A percentile compares a stretch with the other conserved stretches of the same genome.
These are phyloP conservation scores for Drosophila punjabiensis DNA, from an alignment of 1,140 invertebrate species.

Conservation along the genomic window DNA sequence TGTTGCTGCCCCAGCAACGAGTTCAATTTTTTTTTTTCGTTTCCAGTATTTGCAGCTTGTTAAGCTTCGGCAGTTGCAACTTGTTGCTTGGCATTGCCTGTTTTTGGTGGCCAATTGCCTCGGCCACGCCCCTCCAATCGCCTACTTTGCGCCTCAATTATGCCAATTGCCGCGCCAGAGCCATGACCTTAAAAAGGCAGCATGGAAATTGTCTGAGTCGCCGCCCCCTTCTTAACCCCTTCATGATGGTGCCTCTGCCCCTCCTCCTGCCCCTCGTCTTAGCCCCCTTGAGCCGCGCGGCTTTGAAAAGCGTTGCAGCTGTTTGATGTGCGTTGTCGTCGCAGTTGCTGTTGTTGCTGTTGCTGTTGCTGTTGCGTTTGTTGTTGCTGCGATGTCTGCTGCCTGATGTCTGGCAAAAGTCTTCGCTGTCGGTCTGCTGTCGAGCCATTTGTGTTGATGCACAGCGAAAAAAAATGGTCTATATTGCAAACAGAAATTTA, in stretches of 20 bases:
- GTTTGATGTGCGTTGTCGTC: slow-evolving; percentile 63
- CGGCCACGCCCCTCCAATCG: slow-evolving; percentile 58
- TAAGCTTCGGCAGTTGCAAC: slow-evolving; percentile 44
- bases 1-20: slow-evolving; percentile 32
- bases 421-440: slow-evolving; percentile 37
- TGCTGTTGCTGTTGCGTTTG: slow-evolving; percentile 1
- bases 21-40: slow-evolving; percentile 10
- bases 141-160: slow-evolving; percentile 80
- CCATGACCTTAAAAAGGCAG: slow-evolving; percentile 83
- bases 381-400: slow-evolving; percentile 4
- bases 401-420: slow-evolving; percentile 27
- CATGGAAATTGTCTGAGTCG: slow-evolving; percentile 78
- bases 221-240: slow-evolving; percentile 9
- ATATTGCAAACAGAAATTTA: too few relatives aligned
- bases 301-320: slow-evolving; percentile 55
- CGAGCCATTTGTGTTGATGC: slow-evolving; percentile 35
- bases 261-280: neutral
- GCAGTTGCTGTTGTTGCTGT: slow-evolving; percentile 7
- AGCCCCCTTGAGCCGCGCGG: slow-evolving; percentile 12
- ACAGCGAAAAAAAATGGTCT: neutral
- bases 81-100: slow-evolving; percentile 58
- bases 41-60: neutral
- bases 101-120: slow-evolving; percentile 52
- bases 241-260: neutral
- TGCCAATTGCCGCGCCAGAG: slow-evolving; percentile 74